These are phyloP conservation scores for Drosophila engyochracea DNA, from an alignment of 2,888 invertebrate genomes.

Conservation along the genomic window DNA sequence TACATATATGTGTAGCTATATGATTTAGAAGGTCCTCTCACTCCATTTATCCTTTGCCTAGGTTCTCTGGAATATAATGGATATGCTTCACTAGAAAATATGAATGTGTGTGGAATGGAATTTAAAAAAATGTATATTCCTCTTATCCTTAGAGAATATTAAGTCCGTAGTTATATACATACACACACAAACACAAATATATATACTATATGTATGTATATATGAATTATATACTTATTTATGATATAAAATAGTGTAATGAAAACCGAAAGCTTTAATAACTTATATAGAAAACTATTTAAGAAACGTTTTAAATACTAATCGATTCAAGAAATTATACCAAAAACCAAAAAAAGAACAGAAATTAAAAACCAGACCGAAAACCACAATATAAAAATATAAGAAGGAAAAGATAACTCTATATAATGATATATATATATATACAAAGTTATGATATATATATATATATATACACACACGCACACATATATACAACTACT, in stretches of 20 bases:
- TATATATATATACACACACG: constrained; percentile 10
- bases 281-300: constrained; percentile 76
- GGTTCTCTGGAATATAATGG: constrained; percentile 34
- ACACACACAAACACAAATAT: constrained; percentile 44
- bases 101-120: background rate
- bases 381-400: constrained; percentile 2
- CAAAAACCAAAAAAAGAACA: background rate
- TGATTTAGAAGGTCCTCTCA: constrained; percentile 21
- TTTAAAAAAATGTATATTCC: constrained; percentile 78
- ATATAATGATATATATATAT: constrained; percentile 1
- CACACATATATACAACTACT: constrained; percentile 27
- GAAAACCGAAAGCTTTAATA: constrained; percentile 84
- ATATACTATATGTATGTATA: constrained; percentile 34
- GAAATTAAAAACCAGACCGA: constrained; percentile 7
- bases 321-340: constrained; percentile 40
- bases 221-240: constrained; percentile 34
- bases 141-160: constrained; percentile 73
- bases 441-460: constrained; percentile 2
- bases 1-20: constrained; percentile 21
- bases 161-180: constrained; percentile 45
- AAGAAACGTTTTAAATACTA: constrained; percentile 75
- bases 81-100: constrained; percentile 20
- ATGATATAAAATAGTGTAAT: constrained; percentile 80
- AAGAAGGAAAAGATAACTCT: constrained; percentile 7
- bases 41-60: constrained; percentile 14